phyloP scores from a whole-genome alignment of 1,140 invertebrate genomes.

The Muscidifurax raptorellus region DNA sequence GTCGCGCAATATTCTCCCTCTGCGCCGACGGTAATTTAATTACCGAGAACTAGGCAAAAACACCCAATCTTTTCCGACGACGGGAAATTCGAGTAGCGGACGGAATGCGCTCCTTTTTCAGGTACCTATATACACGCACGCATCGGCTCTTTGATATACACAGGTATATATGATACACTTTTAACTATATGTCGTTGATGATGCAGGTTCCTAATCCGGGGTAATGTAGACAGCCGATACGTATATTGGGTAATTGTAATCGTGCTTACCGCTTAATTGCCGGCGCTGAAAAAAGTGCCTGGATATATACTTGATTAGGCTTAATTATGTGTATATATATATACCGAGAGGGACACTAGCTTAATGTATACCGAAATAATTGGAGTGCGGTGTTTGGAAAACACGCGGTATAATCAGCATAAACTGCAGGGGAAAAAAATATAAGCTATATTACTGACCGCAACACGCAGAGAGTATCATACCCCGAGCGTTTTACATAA shows the following conservation, averaged over 20 bases:
- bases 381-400: no score
- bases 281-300: background rate
- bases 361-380: no score
- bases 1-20: background rate
- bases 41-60: slow-evolving; percentile 25
- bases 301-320: no score
- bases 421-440: background rate
- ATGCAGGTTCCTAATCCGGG: background rate
- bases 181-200: background rate
- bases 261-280: slow-evolving; percentile 6
- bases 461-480: no score
- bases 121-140: slow-evolving; percentile 10
- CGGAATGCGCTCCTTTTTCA: slow-evolving; percentile 50
- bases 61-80: slow-evolving; percentile 51
- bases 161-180: background rate
- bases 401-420: background rate
- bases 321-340: no score
- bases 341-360: no score
- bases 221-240: no score
- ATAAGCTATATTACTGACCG: no score
- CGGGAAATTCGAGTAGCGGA: slow-evolving; percentile 55
- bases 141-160: slow-evolving; percentile 36
- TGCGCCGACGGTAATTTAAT: slow-evolving; percentile 42
- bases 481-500: background rate
- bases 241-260: background rate